These are phyloP conservation scores for Clarias magur DNA, from an alignment of 2,113 vertebrate genomes.

Conservation along the genomic window DNA sequence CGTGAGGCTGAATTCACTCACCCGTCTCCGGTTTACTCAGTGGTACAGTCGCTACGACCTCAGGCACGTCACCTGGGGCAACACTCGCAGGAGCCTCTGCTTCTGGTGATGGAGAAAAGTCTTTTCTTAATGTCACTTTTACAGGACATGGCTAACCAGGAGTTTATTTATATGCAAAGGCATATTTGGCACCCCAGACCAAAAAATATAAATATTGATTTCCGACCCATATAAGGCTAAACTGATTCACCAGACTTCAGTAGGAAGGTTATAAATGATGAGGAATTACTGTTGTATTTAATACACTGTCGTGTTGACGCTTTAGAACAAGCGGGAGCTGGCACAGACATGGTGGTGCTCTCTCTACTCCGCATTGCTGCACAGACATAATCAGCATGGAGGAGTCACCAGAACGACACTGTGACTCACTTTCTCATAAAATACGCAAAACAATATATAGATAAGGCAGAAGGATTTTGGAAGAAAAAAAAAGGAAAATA, in stretches of 20 bases:
- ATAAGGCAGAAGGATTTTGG: too few relatives aligned
- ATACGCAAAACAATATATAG: background rate
- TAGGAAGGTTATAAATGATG: too few relatives aligned
- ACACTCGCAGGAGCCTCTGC: constrained; percentile 55
- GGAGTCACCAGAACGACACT: too few relatives aligned
- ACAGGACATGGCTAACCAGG: background rate
- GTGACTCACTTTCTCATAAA: background rate
- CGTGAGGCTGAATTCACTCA: constrained; percentile 65
- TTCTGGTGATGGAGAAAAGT: constrained; percentile 61
- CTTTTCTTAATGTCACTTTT: background rate
- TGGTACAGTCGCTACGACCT: constrained; percentile 69
- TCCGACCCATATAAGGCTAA: background rate
- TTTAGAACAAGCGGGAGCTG: too few relatives aligned
- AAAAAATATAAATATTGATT: background rate
- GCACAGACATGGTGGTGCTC: too few relatives aligned
- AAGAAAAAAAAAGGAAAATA: too few relatives aligned
- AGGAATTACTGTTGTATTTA: too few relatives aligned
- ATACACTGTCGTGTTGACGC: too few relatives aligned
- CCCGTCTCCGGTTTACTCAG: constrained; percentile 74
- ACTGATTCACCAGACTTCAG: too few relatives aligned
- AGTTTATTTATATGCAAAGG: background rate
- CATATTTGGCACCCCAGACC: background rate
- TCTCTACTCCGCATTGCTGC: background rate
- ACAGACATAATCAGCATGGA: too few relatives aligned
- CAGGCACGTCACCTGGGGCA: constrained; percentile 55